phyloP scores from a whole-genome alignment of 2,113 vertebrate genomes.

The Ranitomeya variabilis region DNA sequence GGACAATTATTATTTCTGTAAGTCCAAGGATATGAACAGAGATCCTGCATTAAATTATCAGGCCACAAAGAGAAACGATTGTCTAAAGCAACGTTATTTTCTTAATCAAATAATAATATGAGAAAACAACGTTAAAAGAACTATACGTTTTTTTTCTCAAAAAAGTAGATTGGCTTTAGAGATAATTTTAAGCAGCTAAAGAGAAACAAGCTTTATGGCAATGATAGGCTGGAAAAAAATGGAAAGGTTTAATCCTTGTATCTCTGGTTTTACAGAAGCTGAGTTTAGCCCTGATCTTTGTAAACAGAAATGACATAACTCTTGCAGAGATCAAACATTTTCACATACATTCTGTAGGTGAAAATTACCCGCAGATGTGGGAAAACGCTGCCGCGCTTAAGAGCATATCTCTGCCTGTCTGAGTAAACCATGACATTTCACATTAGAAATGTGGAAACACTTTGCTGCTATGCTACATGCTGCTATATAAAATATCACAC shows the following conservation, averaged over 20 bases:
- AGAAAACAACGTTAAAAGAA: constrained; percentile 24
- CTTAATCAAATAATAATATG: constrained; percentile 19
- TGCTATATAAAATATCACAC: neutral
- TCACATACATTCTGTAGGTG: constrained; percentile 41
- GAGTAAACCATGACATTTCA: constrained; percentile 33
- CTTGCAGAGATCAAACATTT: constrained; percentile 52
- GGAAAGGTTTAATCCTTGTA: constrained; percentile 19
- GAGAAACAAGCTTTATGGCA: neutral
- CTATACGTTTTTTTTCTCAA: neutral
- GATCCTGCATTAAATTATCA: neutral
- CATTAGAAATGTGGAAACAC: constrained; percentile 31
- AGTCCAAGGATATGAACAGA: neutral
- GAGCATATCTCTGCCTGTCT: constrained; percentile 24
- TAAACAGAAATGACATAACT: constrained; percentile 56
- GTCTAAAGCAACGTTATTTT: constrained; percentile 2
- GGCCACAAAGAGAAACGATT: neutral
- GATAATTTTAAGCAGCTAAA: constrained; percentile 3
- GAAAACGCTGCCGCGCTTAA: neutral
- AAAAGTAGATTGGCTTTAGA: constrained; percentile 17
- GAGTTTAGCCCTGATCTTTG: constrained; percentile 50
- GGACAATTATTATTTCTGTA: neutral
- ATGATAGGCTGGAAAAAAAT: constrained; percentile 7
- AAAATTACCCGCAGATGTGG: constrained; percentile 53
- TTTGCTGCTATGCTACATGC: constrained; percentile 26
- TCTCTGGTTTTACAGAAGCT: constrained; percentile 52